These are phyloP conservation scores for Paragorgia papillata DNA, from an alignment of 92 coral and sea anemone species.

Conservation along the genomic window DNA sequence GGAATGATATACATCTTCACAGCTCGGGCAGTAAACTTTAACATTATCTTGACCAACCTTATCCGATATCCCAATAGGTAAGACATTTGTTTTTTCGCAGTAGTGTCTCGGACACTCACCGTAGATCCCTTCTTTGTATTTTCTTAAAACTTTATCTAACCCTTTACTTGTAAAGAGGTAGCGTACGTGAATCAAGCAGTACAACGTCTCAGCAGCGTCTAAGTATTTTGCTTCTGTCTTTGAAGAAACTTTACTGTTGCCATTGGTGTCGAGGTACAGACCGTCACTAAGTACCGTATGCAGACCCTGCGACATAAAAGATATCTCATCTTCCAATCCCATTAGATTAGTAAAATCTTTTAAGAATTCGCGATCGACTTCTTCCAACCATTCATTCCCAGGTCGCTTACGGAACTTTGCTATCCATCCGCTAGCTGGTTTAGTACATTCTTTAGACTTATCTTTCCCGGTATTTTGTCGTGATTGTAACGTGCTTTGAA, in stretches of 20 bases:
- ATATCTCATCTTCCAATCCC: slow-evolving; percentile 75
- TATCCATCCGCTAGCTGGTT: slow-evolving; percentile 70
- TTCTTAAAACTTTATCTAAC: slow-evolving; percentile 74
- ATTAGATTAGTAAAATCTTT: slow-evolving; percentile 78
- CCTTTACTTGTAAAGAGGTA: slow-evolving; percentile 74
- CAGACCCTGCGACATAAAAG: slow-evolving; percentile 65
- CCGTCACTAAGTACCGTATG: slow-evolving; percentile 67
- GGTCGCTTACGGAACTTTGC: slow-evolving; percentile 80
- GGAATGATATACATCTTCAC: slow-evolving; percentile 78
- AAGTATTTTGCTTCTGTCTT: slow-evolving; percentile 56
- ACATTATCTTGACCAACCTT: slow-evolving; percentile 81
- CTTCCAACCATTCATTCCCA: slow-evolving; percentile 87
- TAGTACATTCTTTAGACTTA: slow-evolving; percentile 37
- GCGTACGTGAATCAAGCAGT: slow-evolving; percentile 80
- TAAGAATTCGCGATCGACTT: slow-evolving; percentile 79
- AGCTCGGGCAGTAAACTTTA: slow-evolving; percentile 80
- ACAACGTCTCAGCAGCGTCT: slow-evolving; percentile 72
- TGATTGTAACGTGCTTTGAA: too few species aligned
- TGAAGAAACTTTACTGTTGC: slow-evolving; percentile 51
- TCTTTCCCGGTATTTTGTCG: too few species aligned
- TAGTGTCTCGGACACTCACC: slow-evolving; percentile 85
- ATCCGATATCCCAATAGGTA: slow-evolving; percentile 83
- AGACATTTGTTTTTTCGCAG: slow-evolving; percentile 71
- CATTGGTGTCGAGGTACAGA: slow-evolving; percentile 54
- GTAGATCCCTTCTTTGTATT: slow-evolving; percentile 78